phyloP scores from a whole-genome alignment of 2,113 vertebrate species.

The Galemys pyrenaicus region DNA sequence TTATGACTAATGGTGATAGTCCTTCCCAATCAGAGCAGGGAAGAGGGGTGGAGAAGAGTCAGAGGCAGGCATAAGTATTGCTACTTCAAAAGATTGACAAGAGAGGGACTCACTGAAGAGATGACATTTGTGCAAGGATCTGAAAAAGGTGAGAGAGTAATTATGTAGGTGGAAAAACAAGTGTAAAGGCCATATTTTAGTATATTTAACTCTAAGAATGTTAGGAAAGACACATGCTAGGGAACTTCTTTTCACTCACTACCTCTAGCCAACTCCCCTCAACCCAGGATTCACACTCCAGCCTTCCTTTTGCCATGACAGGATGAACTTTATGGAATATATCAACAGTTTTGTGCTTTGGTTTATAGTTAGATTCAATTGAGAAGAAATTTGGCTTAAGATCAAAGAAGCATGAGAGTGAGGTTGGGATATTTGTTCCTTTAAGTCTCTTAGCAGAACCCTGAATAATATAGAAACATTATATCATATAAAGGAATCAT shows the following conservation, averaged over 20 bases:
- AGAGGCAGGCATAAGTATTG: not conserved
- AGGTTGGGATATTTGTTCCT: not conserved
- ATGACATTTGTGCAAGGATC: not conserved
- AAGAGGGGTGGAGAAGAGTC: not conserved
- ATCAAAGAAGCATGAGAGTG: not conserved
- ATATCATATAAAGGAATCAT: not conserved
- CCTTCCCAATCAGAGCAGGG: not conserved
- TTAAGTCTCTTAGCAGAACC: not conserved
- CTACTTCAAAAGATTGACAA: not conserved
- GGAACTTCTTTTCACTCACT: not conserved
- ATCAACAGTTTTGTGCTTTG: not conserved
- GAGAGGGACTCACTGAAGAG: not conserved
- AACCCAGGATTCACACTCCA: not conserved
- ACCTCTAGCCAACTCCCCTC: accelerated
- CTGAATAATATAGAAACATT: not conserved
- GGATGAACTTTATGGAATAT: not conserved
- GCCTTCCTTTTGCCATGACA: not conserved
- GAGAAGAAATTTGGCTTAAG: not conserved
- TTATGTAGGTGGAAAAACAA: not conserved
- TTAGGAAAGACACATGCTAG: not conserved
- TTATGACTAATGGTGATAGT: not conserved
- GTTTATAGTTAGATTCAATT: not conserved
- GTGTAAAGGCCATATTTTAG: not conserved
- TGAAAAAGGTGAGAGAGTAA: not conserved
- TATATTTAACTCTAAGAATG: not conserved